Conservation (phyloP, 2,797 vertebrate genomes). For the Syngnathus rostellatus region DNA sequence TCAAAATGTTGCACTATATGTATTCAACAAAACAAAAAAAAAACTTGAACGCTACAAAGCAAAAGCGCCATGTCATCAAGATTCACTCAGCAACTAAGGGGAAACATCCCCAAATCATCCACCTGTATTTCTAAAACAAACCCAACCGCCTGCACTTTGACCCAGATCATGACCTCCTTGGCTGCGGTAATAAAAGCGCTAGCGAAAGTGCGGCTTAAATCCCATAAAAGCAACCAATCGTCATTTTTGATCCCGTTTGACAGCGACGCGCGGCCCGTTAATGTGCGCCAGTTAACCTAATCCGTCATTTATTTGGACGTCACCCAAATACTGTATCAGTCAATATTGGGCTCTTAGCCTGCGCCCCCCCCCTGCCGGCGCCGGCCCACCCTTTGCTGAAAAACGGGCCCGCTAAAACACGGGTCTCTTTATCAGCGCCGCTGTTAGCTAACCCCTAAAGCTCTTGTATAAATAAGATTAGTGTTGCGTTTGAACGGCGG, state of each 20-base stretch:
- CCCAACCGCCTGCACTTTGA: neutral
- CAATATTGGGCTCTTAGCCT: slow-evolving; percentile 53
- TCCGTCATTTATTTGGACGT: slow-evolving; percentile 57
- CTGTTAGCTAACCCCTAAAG: slow-evolving; percentile 68
- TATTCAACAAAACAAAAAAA: neutral
- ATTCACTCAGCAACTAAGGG: neutral
- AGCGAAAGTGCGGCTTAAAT: neutral
- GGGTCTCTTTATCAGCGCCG: slow-evolving; percentile 56
- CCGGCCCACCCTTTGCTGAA: slow-evolving; percentile 7
- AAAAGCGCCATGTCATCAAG: neutral
- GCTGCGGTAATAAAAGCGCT: slow-evolving; percentile 2
- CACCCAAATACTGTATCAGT: slow-evolving; percentile 59
- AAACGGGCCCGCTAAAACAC: slow-evolving; percentile 54
- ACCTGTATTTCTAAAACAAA: neutral
- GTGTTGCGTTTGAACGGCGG: slow-evolving; percentile 67
- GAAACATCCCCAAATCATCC: neutral
- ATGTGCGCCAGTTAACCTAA: slow-evolving; percentile 55
- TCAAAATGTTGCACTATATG: no score
- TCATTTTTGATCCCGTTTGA: slow-evolving; percentile 10
- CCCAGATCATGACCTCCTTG: neutral
- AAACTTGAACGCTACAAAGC: no score
- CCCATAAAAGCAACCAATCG: slow-evolving; percentile 1
- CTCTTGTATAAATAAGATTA: slow-evolving; percentile 80
- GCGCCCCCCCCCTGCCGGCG: slow-evolving; percentile 20
- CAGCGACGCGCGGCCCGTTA: slow-evolving; percentile 29